These are phyloP conservation scores for Temnothorax nylanderi DNA, from an alignment of 1,140 invertebrate species.

Conservation along the genomic window DNA sequence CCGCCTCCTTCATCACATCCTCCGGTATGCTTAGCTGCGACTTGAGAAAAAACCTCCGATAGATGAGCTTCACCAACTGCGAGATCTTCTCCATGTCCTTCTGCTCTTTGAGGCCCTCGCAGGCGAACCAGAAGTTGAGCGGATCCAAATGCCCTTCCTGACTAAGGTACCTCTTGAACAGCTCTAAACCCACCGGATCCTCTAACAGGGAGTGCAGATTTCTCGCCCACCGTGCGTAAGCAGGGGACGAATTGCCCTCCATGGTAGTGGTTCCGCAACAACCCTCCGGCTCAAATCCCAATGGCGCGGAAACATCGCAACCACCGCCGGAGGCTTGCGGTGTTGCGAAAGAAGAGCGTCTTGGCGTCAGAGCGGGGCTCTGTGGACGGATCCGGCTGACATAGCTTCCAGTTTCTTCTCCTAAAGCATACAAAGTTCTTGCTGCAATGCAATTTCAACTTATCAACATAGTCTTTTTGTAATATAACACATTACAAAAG, in stretches of 20 bases:
- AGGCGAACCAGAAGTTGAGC: slow-evolving; percentile 96
- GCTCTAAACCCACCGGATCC: slow-evolving; percentile 94
- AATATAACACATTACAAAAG: not conserved
- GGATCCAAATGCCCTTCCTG: slow-evolving; percentile 93
- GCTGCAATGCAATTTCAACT: slow-evolving; percentile 7
- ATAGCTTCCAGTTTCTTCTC: slow-evolving; percentile 84
- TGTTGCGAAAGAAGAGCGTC: slow-evolving; percentile 82
- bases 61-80: slow-evolving; percentile 93
- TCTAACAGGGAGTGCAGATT: slow-evolving; percentile 92
- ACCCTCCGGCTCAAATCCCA: slow-evolving; percentile 87
- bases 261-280: slow-evolving; percentile 83
- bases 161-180: slow-evolving; percentile 94
- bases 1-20: slow-evolving; percentile 90
- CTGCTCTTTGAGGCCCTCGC: slow-evolving; percentile 94
- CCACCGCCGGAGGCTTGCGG: slow-evolving; percentile 74
- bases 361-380: slow-evolving; percentile 84
- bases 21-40: slow-evolving; percentile 93
- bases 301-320: slow-evolving; percentile 85
- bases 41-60: slow-evolving; percentile 92
- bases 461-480: not conserved
- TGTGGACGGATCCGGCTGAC: slow-evolving; percentile 81
- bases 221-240: slow-evolving; percentile 94
- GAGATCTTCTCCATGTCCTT: slow-evolving; percentile 90
- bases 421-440: slow-evolving; percentile 66
- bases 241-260: slow-evolving; percentile 89